phyloP scores from a whole-genome alignment of 2,888 invertebrate species.

The Eutolmus rufibarbis region DNA sequence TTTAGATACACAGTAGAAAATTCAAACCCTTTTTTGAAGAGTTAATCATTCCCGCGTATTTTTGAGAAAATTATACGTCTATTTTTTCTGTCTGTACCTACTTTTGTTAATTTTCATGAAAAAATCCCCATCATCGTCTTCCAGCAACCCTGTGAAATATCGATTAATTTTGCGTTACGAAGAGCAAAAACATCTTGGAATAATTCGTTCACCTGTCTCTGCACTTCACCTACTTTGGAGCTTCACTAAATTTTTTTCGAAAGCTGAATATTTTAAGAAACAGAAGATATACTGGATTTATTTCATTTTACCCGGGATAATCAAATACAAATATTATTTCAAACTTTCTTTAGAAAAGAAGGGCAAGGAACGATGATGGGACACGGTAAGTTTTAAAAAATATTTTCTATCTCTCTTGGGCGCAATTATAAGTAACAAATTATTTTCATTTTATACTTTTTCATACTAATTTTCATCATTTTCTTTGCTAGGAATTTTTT shows the following conservation, averaged over 20 bases:
- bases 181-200: not conserved
- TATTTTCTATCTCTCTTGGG: too few species aligned
- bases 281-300: not conserved
- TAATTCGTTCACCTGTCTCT: not conserved
- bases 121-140: not conserved
- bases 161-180: not conserved
- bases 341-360: not conserved
- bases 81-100: too few species aligned
- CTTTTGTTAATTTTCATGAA: not conserved
- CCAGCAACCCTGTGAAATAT: not conserved
- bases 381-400: not conserved
- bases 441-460: not conserved
- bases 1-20: not conserved
- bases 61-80: not conserved
- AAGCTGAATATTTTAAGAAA: not conserved
- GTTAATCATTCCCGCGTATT: not conserved
- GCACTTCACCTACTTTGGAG: not conserved
- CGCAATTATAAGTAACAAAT: not conserved
- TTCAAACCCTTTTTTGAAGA: not conserved
- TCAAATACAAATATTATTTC: not conserved
- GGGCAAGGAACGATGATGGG: not conserved
- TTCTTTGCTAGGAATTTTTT: too few species aligned
- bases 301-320: not conserved
- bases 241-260: not conserved
- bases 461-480: not conserved